Evolutionary conservation across 2,888 invertebrate species (phyloP).

Genomic region (Spisula subtruncata): DNA sequence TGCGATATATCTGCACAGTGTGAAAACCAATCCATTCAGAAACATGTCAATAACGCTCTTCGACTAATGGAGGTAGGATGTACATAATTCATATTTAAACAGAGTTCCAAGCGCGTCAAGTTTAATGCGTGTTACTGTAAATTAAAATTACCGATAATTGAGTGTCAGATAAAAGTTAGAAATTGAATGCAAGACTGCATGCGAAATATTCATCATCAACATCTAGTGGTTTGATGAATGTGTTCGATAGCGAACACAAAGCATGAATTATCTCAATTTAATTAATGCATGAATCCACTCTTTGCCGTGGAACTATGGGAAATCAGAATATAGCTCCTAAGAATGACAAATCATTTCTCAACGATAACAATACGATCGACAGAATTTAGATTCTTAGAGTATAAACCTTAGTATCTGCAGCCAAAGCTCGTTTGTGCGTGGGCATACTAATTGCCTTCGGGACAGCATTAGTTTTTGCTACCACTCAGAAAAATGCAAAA

Average conservation of each 20-base stretch:
- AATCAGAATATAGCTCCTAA: not conserved
- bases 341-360: too few species aligned
- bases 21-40: not conserved
- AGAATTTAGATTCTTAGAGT: too few species aligned
- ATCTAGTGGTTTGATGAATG: not conserved
- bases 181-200: not conserved
- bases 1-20: not conserved
- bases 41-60: not conserved
- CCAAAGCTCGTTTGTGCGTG: too few species aligned
- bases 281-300: not conserved
- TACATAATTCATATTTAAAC: not conserved
- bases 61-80: not conserved
- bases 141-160: not conserved
- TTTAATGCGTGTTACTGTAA: not conserved
- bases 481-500: too few species aligned
- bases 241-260: not conserved
- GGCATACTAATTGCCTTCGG: too few species aligned
- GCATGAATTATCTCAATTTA: not conserved
- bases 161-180: not conserved
- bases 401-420: too few species aligned
- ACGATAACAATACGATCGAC: too few species aligned
- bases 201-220: not conserved
- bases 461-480: too few species aligned
- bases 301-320: not conserved
- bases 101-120: not conserved